Conservation (phyloP, 53 echinoderm and acorn worm genomes). For the Holothuria leucospilota region DNA sequence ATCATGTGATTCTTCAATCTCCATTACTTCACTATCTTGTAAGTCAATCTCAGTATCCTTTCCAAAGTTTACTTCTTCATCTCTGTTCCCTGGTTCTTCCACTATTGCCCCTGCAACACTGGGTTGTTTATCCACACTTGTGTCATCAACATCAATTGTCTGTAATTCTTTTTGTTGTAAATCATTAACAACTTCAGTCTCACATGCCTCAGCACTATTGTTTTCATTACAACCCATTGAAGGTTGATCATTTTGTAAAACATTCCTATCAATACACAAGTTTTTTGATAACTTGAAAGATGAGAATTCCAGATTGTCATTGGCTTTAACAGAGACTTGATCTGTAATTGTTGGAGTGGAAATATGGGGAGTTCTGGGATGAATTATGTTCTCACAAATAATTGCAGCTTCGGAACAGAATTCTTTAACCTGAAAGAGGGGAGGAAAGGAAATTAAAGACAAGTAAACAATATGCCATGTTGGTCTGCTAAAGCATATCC, state of each 20-base stretch:
- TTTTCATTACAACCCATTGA: too few species aligned
- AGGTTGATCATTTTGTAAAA: too few species aligned
- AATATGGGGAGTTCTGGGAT: slow-evolving; percentile 67
- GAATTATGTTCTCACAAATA: slow-evolving; percentile 77
- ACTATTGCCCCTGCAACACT: not conserved
- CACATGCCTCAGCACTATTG: not conserved
- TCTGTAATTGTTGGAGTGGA: not conserved
- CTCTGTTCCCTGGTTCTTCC: not conserved
- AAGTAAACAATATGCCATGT: too few species aligned
- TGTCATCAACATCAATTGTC: not conserved
- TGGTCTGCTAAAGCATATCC: too few species aligned
- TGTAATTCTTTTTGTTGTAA: not conserved
- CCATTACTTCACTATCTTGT: not conserved
- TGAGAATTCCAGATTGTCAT: too few species aligned
- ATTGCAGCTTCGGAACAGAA: slow-evolving; percentile 72
- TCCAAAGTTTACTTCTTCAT: not conserved
- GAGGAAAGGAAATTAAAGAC: too few species aligned
- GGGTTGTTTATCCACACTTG: not conserved
- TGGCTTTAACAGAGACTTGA: too few species aligned
- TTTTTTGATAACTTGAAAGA: too few species aligned
- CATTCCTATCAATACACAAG: too few species aligned
- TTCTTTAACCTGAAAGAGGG: slow-evolving; percentile 67
- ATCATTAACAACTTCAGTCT: not conserved
- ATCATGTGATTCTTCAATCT: not conserved
- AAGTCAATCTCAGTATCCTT: not conserved